These are phyloP conservation scores for Luscinia megarhynchos DNA, from an alignment of 2,797 vertebrate species.

Conservation along the genomic window DNA sequence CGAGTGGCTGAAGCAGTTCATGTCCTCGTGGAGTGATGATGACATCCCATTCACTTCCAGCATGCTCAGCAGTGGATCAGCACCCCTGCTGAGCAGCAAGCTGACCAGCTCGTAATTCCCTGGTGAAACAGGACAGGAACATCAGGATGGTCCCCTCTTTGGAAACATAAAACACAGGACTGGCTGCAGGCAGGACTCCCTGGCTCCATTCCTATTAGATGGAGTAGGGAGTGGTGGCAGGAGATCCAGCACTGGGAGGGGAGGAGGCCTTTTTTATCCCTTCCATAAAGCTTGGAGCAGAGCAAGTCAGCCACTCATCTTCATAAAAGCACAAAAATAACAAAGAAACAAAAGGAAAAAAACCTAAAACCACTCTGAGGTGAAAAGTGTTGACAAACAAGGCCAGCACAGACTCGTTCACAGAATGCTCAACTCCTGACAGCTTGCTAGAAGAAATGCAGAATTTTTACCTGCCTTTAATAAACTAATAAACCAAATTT, in stretches of 20 bases:
- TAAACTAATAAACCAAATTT: not conserved
- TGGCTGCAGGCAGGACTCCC: not conserved
- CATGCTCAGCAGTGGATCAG: slow-evolving; percentile 90
- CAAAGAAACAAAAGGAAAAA: not conserved
- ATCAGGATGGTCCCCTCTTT: not conserved
- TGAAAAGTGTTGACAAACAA: not conserved
- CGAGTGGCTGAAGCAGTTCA: slow-evolving; percentile 98
- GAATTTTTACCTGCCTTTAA: not conserved
- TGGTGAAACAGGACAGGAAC: slow-evolving; percentile 43
- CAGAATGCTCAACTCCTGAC: not conserved
- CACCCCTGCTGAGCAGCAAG: slow-evolving; percentile 88
- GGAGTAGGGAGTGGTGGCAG: not conserved
- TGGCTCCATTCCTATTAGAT: accelerated
- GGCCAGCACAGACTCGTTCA: not conserved
- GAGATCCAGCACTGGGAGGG: not conserved
- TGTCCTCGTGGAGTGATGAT: slow-evolving; percentile 91
- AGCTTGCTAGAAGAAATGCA: not conserved
- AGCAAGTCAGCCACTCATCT: not conserved
- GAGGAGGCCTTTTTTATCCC: not conserved
- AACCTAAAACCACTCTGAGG: not conserved
- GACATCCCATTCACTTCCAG: slow-evolving; percentile 88
- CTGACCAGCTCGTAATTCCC: slow-evolving; percentile 98
- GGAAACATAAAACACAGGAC: not conserved
- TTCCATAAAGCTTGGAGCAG: not conserved
- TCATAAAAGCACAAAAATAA: not conserved